These are phyloP conservation scores for Stenurella melanura DNA, from an alignment of 2,888 invertebrate genomes.

Conservation along the genomic window DNA sequence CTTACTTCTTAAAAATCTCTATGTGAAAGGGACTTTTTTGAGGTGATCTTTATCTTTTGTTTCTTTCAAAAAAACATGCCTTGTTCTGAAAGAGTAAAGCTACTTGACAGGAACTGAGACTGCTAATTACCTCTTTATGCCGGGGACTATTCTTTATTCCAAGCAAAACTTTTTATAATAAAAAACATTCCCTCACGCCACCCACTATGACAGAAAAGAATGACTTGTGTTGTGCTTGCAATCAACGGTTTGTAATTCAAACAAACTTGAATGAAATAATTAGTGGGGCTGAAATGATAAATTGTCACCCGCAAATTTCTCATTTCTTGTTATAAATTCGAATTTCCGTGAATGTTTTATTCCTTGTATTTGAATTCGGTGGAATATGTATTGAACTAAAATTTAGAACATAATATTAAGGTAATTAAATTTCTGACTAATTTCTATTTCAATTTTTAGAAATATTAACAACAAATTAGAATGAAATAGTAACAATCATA, in stretches of 20 bases:
- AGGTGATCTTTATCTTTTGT: constrained; percentile 64
- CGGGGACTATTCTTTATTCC: constrained; percentile 68
- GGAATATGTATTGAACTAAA: too few species aligned
- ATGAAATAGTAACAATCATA: too few species aligned
- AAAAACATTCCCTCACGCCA: constrained; percentile 53
- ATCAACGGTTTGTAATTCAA: constrained; percentile 51
- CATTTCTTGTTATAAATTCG: constrained; percentile 38
- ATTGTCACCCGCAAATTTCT: constrained; percentile 46
- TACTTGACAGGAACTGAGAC: constrained; percentile 71
- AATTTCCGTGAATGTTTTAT: constrained; percentile 19
- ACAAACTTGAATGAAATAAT: constrained; percentile 51
- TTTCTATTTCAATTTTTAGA: too few species aligned
- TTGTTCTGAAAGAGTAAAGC: constrained; percentile 67
- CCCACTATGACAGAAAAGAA: constrained; percentile 60
- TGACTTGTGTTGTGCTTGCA: constrained; percentile 51
- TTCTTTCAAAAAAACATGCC: constrained; percentile 64
- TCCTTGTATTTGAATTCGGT: not conserved
- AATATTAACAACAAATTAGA: too few species aligned
- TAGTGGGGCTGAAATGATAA: constrained; percentile 48
- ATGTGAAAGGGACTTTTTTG: constrained; percentile 55
- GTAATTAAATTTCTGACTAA: too few species aligned
- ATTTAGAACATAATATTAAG: too few species aligned
- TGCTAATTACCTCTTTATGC: constrained; percentile 71
- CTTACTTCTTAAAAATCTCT: constrained; percentile 40
- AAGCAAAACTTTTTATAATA: constrained; percentile 63